Evolutionary conservation across 2,113 vertebrate genomes (phyloP), one percentile per base, ranked within the genome.

Genomic region (Tragelaphus buxtoni): DNA sequence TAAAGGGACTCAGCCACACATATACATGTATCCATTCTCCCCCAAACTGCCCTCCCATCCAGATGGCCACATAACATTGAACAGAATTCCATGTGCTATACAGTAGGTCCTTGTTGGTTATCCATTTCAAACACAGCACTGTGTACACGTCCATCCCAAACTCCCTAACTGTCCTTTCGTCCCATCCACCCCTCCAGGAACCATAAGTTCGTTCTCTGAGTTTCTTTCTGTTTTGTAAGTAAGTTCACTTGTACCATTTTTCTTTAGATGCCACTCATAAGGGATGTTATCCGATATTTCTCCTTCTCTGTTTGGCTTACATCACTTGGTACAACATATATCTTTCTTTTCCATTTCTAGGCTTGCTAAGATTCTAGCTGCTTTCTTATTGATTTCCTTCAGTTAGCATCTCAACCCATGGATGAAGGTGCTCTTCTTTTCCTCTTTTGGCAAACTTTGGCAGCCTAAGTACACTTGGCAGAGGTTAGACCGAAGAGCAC

Each of bases 361-460:
- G 89, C 49, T 56, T 92, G 60, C 60, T 35, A 91, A 95, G 26
- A 61, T 74, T 26, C 16, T 20, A 81, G 49, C 30, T 90, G 55
- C 56, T 92, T 94, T 8, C 89, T 92, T 90, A 94, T 32, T 26
- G 60, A 61, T 47, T 95, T 96, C 12, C 26, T 60, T 89, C 76
- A 80, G 32, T 60, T 53, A 45, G 39, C 53, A n/a, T 51, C 12
- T 90, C 55, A 96, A 61, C 24, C 45, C 55, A 95, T 12, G 95
- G 84, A 56, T 51, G 53, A 82, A 79, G 18, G 58, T 95, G 80
- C 12, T 65, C 63, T 94, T 88, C 88, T 86, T 58, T 56, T 91
- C 80, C 89, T 72, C n/a, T 92, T 97, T 97, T 77, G 88, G 85
- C 47, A 63, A 30, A n/a, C 39, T 97, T 96, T 83, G 90, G 74